Conservation (phyloP, 2,888 invertebrate genomes). For the Sabatieria punctata region DNA sequence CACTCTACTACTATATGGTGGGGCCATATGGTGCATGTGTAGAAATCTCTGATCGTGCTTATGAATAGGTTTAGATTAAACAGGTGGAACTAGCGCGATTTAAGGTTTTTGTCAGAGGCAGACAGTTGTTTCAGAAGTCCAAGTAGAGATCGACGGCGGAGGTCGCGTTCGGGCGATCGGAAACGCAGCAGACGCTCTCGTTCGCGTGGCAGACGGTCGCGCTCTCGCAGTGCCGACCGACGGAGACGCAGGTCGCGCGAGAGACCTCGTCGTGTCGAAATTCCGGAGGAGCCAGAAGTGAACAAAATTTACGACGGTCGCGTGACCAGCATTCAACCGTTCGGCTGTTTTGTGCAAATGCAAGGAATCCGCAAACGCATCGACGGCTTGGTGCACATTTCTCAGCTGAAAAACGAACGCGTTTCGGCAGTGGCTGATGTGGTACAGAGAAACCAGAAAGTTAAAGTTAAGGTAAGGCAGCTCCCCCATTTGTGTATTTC, state of each 20-base stretch:
- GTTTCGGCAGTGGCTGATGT: constrained; percentile 88
- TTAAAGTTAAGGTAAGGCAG: constrained; percentile 50
- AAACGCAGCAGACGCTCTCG: constrained; percentile 12
- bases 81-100: too few species aligned
- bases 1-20: too few species aligned
- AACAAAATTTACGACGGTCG: constrained; percentile 71
- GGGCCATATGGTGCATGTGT: too few species aligned
- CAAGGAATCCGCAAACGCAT: constrained; percentile 67
- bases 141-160: background rate
- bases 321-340: constrained; percentile 87
- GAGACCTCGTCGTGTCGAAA: constrained; percentile 12
- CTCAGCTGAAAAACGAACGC: constrained; percentile 43
- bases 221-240: background rate
- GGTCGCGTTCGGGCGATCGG: background rate
- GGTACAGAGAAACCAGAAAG: constrained; percentile 63
- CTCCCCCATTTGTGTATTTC: constrained; percentile 7
- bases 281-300: constrained; percentile 39
- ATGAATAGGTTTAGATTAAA: too few species aligned
- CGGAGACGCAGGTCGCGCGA: constrained; percentile 8
- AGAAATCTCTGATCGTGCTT: too few species aligned
- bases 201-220: constrained; percentile 9
- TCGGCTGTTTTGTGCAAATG: constrained; percentile 91
- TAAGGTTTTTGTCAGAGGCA: too few species aligned
- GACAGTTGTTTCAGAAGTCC: too few species aligned
- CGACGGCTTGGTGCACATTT: constrained; percentile 95